Base-by-base conservation (phyloP, 2,797 vertebrate species). In the Orestias chungarensis region DNA sequence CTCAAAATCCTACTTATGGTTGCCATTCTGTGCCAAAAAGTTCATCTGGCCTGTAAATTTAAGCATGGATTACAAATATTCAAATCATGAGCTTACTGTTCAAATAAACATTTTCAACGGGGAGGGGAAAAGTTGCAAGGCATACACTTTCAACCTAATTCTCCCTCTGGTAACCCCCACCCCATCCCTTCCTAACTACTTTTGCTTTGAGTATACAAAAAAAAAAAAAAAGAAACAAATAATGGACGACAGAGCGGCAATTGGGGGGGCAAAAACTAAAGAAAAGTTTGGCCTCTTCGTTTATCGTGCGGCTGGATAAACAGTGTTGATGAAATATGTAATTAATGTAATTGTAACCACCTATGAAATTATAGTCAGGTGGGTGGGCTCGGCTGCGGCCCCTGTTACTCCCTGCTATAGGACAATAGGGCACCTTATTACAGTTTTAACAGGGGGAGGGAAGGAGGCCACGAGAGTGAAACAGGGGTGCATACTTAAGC, bases 11-110 rank as follows among this genome's bases (percentile, higher is more conserved):
- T 94, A 94, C 95, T 95, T 95, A 95, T 94, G 94, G 93, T 94
- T 94, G 93, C 93, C 90, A 91, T 93, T 94, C 90, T 90, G 93
- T 95, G 94, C 94, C 94, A 95, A 95, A 95, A 95, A 95, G 94
- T 95, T 95, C 95, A 95, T 95, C 95, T 95, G 94, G 94, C 93
- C 94, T 95, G 94, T 95, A 95, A 95, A 95, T 95, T 95, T 95
- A 95, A 95, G 94, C 94, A 95, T 93, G 95, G 95, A 95, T 95
- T 95, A 95, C 95, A 95, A 95, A 95, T 95, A 95, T 95, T 95
- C 95, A 95, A 95, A 95, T 95, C 94, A 94, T 94, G 94, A 95
- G 95, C 95, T 95, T 95, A 95, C 94, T 95, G 94, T 95, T 95
- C 94, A 95, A 95, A 95, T 95, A 95, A 95, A 95, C 95, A 95